These are phyloP conservation scores for Callaeas wilsoni DNA, from an alignment of 2,113 vertebrate species.

Conservation along the genomic window DNA sequence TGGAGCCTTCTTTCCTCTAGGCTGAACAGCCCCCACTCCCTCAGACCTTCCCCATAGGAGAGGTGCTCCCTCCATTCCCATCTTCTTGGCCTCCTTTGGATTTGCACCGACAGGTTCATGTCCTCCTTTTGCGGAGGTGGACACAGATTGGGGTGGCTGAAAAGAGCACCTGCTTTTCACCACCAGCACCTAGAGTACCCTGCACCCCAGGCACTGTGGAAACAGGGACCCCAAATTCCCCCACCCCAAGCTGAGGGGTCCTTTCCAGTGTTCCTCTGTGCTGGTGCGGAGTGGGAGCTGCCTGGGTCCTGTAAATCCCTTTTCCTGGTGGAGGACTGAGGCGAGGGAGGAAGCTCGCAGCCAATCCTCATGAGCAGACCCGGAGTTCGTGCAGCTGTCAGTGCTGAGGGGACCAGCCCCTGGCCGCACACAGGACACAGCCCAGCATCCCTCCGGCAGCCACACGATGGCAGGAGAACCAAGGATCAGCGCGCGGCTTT, in stretches of 20 bases:
- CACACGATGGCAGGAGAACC: conserved; percentile 38
- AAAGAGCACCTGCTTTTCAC: neutral
- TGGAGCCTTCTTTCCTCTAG: neutral
- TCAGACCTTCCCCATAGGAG: neutral
- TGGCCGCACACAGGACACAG: fast-evolving
- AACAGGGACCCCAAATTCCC: neutral
- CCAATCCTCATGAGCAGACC: neutral
- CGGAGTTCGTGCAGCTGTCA: neutral
- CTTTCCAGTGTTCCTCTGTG: neutral
- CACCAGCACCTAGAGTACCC: neutral
- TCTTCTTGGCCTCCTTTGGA: no score
- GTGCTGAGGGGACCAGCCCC: neutral
- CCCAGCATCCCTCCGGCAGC: neutral
- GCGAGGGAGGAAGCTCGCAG: neutral
- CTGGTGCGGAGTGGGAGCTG: fast-evolving
- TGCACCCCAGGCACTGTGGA: neutral
- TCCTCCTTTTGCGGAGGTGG: neutral
- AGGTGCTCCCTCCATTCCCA: neutral
- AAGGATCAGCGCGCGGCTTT: neutral
- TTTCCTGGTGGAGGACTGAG: neutral
- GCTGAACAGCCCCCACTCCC: neutral
- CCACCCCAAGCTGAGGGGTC: neutral
- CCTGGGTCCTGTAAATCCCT: neutral
- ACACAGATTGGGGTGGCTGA: neutral
- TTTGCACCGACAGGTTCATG: neutral